Percentiles rank a stretch among this genome's conserved stretches.
These are phyloP conservation scores for Cichlasoma orientale DNA, from an alignment of 2,797 vertebrate genomes.

Conservation along the genomic window DNA sequence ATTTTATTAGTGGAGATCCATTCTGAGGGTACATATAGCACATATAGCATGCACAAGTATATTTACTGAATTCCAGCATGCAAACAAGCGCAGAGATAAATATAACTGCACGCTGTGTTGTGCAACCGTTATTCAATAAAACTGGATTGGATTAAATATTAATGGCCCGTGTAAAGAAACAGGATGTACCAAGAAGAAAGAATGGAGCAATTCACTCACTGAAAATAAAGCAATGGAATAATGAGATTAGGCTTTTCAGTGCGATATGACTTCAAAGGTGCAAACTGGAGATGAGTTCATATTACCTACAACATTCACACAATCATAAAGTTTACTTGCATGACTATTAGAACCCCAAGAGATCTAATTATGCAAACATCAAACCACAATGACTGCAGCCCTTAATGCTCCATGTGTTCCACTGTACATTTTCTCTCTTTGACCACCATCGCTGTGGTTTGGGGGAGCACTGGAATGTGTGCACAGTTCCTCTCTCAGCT, in stretches of 20 bases:
- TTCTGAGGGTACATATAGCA: background rate
- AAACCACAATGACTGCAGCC: background rate
- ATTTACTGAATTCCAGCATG: background rate
- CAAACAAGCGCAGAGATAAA: background rate
- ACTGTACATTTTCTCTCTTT: background rate
- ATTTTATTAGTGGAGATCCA: background rate
- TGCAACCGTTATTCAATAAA: background rate
- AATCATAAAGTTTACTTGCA: background rate
- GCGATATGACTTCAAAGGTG: background rate
- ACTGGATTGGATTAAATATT: conserved; percentile 4
- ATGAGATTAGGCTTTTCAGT: background rate
- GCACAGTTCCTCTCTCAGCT: background rate
- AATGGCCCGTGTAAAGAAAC: background rate
- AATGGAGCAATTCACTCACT: background rate
- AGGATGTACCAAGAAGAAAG: background rate
- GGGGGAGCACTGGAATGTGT: background rate
- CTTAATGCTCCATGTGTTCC: too few species aligned
- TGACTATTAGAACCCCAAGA: background rate
- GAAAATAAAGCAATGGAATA: background rate
- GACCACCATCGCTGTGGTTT: background rate
- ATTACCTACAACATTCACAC: background rate
- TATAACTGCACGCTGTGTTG: background rate
- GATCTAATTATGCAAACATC: background rate
- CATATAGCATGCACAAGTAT: background rate
- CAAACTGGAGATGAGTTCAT: background rate